Evolutionary conservation across 2,888 invertebrate species (phyloP).

Genomic region (Eustalomyia histrio): DNA sequence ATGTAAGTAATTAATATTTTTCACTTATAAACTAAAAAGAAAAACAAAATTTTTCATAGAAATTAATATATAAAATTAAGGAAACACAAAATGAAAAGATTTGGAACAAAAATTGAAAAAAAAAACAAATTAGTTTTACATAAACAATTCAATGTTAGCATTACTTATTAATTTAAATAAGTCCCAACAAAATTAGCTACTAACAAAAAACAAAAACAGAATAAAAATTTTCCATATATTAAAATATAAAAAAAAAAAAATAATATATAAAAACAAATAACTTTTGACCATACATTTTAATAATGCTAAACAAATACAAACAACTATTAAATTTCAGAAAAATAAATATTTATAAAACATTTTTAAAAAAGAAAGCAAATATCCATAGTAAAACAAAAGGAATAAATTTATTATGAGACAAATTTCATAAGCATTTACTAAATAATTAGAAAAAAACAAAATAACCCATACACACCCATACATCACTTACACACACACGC

Average conservation of each 20-base stretch:
- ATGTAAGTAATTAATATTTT: background rate
- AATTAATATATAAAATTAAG: background rate
- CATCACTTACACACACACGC: background rate
- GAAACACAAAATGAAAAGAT: background rate
- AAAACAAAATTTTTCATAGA: background rate
- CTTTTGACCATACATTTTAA: constrained; percentile 37
- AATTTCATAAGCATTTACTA: background rate
- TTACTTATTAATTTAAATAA: background rate
- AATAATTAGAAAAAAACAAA: background rate
- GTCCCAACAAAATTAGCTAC: background rate
- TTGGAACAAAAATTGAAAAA: background rate
- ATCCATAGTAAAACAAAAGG: too few relatives aligned
- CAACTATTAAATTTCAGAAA: constrained; percentile 11
- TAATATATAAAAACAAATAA: constrained; percentile 11
- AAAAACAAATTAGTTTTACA: background rate
- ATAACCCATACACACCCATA: background rate
- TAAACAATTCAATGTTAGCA: background rate
- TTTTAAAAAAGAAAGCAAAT: constrained; percentile 11
- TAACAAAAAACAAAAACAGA: background rate
- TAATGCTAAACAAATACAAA: constrained; percentile 29
- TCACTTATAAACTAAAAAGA: background rate
- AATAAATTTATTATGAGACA: background rate
- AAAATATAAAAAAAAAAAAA: background rate
- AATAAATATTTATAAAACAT: constrained; percentile 16
- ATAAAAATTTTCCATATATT: constrained; percentile 17